Percentiles rank a stretch among this genome's conserved stretches.
These are phyloP conservation scores for Hypercompe scribonia DNA, from an alignment of 2,888 invertebrate species.

Conservation along the genomic window DNA sequence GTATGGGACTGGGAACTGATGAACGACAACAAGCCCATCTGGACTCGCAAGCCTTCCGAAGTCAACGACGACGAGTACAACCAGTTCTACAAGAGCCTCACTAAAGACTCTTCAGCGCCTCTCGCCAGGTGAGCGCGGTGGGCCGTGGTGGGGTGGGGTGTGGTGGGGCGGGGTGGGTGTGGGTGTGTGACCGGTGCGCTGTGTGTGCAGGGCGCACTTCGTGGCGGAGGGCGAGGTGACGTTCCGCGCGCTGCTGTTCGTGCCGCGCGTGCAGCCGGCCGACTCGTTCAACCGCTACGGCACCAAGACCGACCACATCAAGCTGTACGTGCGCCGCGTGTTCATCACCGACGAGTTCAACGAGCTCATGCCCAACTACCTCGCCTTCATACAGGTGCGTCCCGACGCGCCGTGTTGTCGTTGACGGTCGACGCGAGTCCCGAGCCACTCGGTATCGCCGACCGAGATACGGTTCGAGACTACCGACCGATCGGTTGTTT, in stretches of 20 bases:
- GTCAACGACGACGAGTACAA: conserved; percentile 96
- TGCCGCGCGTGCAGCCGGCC: conserved; percentile 95
- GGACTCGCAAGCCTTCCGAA: conserved; percentile 96
- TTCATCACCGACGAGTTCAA: conserved; percentile 99
- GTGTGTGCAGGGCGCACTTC: conserved; percentile 91
- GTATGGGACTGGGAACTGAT: conserved; percentile 99
- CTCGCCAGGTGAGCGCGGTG: conserved; percentile 86
- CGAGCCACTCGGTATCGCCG: too few relatives aligned
- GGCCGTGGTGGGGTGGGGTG: not conserved
- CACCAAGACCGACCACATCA: conserved; percentile 97
- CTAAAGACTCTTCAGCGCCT: conserved; percentile 95
- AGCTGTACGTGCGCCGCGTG: conserved; percentile 98
- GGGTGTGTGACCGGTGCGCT: conserved; percentile 45
- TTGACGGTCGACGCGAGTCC: too few relatives aligned
- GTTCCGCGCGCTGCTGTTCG: conserved; percentile 98
- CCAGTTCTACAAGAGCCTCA: conserved; percentile 98
- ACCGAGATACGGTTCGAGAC: too few relatives aligned
- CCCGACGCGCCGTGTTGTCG: conserved; percentile 92
- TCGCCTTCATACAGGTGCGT: conserved; percentile 95
- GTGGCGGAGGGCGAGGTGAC: conserved; percentile 99
- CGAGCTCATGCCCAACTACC: conserved; percentile 99
- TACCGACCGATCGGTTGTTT: too few relatives aligned
- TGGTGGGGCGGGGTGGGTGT: not conserved
- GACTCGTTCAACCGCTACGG: conserved; percentile 99
- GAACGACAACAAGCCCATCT: conserved; percentile 99